Conservation (phyloP, 2,888 invertebrate species). For the Pterobdella sp. region DNA sequence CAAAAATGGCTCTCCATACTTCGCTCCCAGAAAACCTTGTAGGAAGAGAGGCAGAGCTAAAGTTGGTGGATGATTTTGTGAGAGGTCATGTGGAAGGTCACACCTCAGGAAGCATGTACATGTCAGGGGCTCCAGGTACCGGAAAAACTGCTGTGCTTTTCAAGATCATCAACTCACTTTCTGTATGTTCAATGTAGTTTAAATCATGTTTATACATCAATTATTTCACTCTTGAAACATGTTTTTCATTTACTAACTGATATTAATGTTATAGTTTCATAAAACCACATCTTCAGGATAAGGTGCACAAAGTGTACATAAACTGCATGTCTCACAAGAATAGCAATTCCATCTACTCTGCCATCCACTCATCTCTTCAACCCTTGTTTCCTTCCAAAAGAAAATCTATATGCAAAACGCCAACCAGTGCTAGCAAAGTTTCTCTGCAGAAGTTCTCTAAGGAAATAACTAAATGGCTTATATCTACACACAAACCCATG, state of each 20-base stretch:
- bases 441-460: slow-evolving; percentile 14
- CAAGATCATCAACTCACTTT: slow-evolving; percentile 62
- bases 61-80: slow-evolving; percentile 64
- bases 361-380: slow-evolving; percentile 54
- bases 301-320: slow-evolving; percentile 57
- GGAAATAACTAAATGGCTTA: slow-evolving; percentile 24
- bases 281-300: background rate
- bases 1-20: slow-evolving; percentile 56
- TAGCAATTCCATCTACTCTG: slow-evolving; percentile 69
- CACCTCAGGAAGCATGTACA: slow-evolving; percentile 74
- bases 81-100: slow-evolving; percentile 59
- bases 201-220: background rate
- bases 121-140: slow-evolving; percentile 93
- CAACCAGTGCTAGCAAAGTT: background rate
- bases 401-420: background rate
- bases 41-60: slow-evolving; percentile 72
- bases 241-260: background rate
- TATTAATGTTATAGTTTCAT: background rate
- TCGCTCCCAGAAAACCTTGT: slow-evolving; percentile 53
- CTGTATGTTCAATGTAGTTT: slow-evolving; percentile 52
- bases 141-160: slow-evolving; percentile 86
- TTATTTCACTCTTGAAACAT: background rate
- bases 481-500: background rate
- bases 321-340: slow-evolving; percentile 84
- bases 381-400: background rate